Base-by-base conservation (phyloP, 2,888 invertebrate genomes). In the Synanthedon vespiformis region DNA sequence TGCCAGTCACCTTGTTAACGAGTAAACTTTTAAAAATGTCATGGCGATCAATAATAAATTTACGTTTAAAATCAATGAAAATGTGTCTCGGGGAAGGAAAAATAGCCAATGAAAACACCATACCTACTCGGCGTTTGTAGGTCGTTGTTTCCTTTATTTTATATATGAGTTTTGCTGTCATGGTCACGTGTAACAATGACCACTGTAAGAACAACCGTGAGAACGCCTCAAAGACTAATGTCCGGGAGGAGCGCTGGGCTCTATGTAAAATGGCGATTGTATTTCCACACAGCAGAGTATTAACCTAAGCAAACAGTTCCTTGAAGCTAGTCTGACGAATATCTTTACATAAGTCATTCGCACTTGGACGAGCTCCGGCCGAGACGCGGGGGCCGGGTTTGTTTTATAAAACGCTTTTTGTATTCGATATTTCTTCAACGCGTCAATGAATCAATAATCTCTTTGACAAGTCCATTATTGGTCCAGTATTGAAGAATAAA, bases 301-400 rank as follows among this genome's bases (percentile, higher is more conserved):
- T 73, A 72, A 68, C 70, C 67, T 72, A 74, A 76, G 63, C 70
- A 74, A 77, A 76, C 68, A 72, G 64, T 81, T 78, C 77, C 57
- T 61, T 57, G 79, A 80, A 78, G 55, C 54, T 55, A 57, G 56
- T 59, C 60, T 65, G 70, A 69, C 61, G 61, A 67, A 67, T 67
- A 58, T 68, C 68, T 82, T 83, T 79, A 67, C 76, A 66, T 66
- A 77, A 76, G 58, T 72, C 69, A 76, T 81, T 80, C 67, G 67
- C 72, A 70, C 64, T 66, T 56, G 52, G 58, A 55, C 61, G 64
- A 60, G 10, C 34, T 34, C 34, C 34, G 34, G 5, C 34, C 34
- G 34, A 34, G 34, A 34, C 34, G 34, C 34, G 34, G 34, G 34
- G 34, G 34, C 34, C 34, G 70, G 65, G 62, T 61, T 61, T 57